Percentiles rank a stretch among this genome's conserved stretches.
Conservation (phyloP, 2,113 vertebrate genomes). For the Pollachius pollachius region DNA sequence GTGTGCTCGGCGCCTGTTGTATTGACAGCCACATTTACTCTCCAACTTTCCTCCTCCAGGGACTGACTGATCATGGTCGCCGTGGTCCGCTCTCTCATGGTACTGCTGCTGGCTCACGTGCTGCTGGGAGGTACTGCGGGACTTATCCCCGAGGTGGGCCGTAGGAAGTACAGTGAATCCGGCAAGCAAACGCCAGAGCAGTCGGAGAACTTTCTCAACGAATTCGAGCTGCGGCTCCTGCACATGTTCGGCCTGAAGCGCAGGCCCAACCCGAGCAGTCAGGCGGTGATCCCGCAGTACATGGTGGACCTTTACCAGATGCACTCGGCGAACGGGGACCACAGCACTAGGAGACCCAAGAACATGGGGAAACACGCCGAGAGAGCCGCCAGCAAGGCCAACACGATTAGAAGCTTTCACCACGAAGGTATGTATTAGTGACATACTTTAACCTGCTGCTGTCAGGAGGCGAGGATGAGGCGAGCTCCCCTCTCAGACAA, state of each 20-base stretch:
- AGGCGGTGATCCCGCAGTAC: constrained; percentile 91
- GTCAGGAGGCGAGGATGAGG: constrained; percentile 52
- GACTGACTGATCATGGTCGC: constrained; percentile 97
- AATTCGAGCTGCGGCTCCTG: constrained; percentile 92
- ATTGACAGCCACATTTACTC: constrained; percentile 49
- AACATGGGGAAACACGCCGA: constrained; percentile 83
- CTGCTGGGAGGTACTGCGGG: constrained; percentile 89
- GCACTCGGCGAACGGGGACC: constrained; percentile 84
- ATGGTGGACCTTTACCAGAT: constrained; percentile 94
- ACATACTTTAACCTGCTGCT: constrained; percentile 59
- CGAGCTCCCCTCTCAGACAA: constrained; percentile 57
- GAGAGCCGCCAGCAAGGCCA: constrained; percentile 88
- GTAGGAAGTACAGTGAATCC: constrained; percentile 84
- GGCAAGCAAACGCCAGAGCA: constrained; percentile 79
- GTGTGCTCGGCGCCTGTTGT: constrained; percentile 32
- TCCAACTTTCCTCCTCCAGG: constrained; percentile 57
- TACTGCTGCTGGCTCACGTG: constrained; percentile 95
- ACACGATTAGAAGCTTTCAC: constrained; percentile 97
- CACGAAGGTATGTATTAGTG: constrained; percentile 89
- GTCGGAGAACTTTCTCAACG: constrained; percentile 84
- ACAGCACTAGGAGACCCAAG: constrained; percentile 70
- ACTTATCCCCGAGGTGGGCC: constrained; percentile 91
- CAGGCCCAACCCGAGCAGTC: constrained; percentile 87
- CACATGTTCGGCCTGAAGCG: constrained; percentile 94
- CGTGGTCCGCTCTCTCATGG: constrained; percentile 90